phyloP scores from a whole-genome alignment of 2,797 vertebrate genomes.

The Capromys pilorides region DNA sequence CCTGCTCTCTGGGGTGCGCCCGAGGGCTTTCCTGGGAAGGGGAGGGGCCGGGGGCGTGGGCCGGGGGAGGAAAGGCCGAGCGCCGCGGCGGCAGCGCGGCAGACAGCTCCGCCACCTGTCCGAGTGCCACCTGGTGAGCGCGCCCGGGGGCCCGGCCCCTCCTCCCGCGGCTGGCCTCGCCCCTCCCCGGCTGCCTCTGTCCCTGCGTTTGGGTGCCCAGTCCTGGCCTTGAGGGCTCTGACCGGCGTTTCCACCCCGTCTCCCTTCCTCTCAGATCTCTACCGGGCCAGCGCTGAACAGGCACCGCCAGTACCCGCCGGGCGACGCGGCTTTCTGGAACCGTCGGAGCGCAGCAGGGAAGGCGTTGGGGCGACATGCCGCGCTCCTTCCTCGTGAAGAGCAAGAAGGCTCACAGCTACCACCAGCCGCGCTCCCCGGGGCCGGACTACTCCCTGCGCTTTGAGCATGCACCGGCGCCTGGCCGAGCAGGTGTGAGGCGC shows the following conservation, averaged over 20 bases:
- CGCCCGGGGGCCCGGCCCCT: slow-evolving; percentile 86
- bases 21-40: not conserved
- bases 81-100: not conserved
- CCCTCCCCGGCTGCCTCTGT: slow-evolving; percentile 17
- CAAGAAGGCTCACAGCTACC: slow-evolving; percentile 98
- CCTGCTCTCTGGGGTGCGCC: slow-evolving; percentile 77
- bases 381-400: slow-evolving; percentile 98
- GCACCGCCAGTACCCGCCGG: slow-evolving; percentile 54
- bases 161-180: slow-evolving; percentile 50
- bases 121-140: slow-evolving; percentile 91
- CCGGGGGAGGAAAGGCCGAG: not conserved
- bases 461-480: slow-evolving; percentile 89
- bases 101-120: slow-evolving; percentile 89
- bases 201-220: not conserved
- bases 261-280: slow-evolving; percentile 85
- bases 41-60: slow-evolving; percentile 62
- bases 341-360: slow-evolving; percentile 52
- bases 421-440: slow-evolving; percentile 91
- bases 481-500: slow-evolving; percentile 91
- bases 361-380: slow-evolving; percentile 88
- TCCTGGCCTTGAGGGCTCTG: not conserved
- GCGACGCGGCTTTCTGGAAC: slow-evolving; percentile 49
- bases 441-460: slow-evolving; percentile 88
- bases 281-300: slow-evolving; percentile 57
- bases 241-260: slow-evolving; percentile 79